These are phyloP conservation scores for Drosophila greeni DNA, from an alignment of 2,888 invertebrate genomes.

Conservation along the genomic window DNA sequence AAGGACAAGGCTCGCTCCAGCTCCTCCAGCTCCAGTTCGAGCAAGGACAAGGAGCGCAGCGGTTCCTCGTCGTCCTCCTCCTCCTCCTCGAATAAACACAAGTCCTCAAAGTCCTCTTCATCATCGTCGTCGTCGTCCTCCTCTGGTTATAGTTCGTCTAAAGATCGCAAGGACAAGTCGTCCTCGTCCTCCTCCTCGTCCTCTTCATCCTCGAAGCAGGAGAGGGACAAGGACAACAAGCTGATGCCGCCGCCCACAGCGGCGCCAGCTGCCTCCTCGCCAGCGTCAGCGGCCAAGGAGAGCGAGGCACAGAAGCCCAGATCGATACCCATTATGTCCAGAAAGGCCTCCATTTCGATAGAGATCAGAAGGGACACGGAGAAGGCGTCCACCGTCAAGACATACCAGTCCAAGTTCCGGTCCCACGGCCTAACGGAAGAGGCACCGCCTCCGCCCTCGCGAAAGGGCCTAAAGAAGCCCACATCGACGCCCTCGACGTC, in stretches of 20 bases:
- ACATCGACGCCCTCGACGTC: slow-evolving; percentile 71
- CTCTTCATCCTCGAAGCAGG: slow-evolving; percentile 53
- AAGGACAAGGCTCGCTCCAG: slow-evolving; percentile 75
- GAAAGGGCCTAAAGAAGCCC: slow-evolving; percentile 84
- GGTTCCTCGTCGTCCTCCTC: slow-evolving; percentile 62
- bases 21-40: slow-evolving; percentile 74
- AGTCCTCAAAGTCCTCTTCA: slow-evolving; percentile 65
- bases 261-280: slow-evolving; percentile 10
- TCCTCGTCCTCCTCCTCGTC: slow-evolving; percentile 16
- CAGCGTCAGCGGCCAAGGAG: slow-evolving; percentile 80
- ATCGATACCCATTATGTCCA: slow-evolving; percentile 77
- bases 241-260: slow-evolving; percentile 81
- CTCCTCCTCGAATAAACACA: slow-evolving; percentile 69
- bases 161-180: slow-evolving; percentile 78
- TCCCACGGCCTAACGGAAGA: slow-evolving; percentile 94
- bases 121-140: slow-evolving; percentile 62
- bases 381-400: slow-evolving; percentile 93
- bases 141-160: slow-evolving; percentile 76
- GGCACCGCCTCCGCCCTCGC: slow-evolving; percentile 90
- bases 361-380: slow-evolving; percentile 87
- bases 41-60: slow-evolving; percentile 77
- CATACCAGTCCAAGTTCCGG: slow-evolving; percentile 93
- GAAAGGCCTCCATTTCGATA: slow-evolving; percentile 88
- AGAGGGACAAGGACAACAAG: slow-evolving; percentile 85
- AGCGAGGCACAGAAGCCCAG: slow-evolving; percentile 62